Percentiles rank a stretch among this genome's conserved stretches.
phyloP scores from a whole-genome alignment of 2,888 invertebrate species.

The Stomorhina lunata region DNA sequence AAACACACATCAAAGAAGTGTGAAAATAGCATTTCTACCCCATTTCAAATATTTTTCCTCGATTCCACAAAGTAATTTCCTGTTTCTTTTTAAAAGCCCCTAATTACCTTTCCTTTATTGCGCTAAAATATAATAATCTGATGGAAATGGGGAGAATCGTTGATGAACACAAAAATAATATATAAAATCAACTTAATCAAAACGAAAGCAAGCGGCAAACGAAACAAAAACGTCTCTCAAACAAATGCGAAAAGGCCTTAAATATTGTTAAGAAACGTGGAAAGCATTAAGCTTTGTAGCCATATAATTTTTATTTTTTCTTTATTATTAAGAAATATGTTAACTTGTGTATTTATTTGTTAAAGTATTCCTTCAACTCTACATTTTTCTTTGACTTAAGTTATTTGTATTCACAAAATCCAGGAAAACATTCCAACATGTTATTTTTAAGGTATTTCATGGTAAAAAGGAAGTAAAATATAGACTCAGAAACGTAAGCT shows the following conservation, averaged over 20 bases:
- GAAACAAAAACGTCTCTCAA: background rate
- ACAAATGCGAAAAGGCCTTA: background rate
- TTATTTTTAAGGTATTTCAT: slow-evolving; percentile 42
- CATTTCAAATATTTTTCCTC: background rate
- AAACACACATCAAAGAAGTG: background rate
- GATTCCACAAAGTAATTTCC: background rate
- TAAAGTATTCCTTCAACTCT: too few species aligned
- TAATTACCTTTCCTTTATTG: background rate
- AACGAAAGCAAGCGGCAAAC: too few species aligned
- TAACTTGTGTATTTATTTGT: background rate
- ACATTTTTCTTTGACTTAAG: background rate
- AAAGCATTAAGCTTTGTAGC: background rate
- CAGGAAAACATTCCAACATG: slow-evolving; percentile 40
- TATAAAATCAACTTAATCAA: background rate
- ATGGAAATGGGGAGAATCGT: too few species aligned
- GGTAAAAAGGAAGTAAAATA: slow-evolving; percentile 31
- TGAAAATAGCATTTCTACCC: background rate
- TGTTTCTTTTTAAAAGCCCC: slow-evolving; percentile 5
- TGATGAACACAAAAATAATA: background rate
- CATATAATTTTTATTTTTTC: background rate
- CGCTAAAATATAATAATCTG: background rate
- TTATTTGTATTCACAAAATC: slow-evolving; percentile 8
- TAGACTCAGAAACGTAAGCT: too few species aligned
- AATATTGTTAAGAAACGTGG: background rate
- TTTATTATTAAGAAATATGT: too few species aligned